Evolutionary conservation across 2,888 invertebrate genomes (phyloP).

Genomic region (Apoda limacodes): DNA sequence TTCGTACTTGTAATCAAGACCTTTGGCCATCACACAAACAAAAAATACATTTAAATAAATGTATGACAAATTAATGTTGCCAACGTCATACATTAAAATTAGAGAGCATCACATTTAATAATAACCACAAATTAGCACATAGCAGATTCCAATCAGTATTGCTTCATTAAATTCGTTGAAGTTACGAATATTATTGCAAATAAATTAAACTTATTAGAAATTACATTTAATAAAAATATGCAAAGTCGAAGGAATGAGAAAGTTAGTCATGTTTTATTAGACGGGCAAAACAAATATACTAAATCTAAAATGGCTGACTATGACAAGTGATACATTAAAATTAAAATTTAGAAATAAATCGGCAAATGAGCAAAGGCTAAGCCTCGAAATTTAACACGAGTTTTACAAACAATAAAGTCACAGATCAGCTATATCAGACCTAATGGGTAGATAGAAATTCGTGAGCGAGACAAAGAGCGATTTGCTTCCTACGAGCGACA

Average conservation of each 20-base stretch:
- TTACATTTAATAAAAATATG: too few relatives aligned
- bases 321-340: conserved; percentile 22
- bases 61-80: conserved; percentile 2
- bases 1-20: too few relatives aligned
- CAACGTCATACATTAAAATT: conserved; percentile 16
- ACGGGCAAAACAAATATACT: conserved; percentile 39
- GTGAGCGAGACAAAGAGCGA: conserved; percentile 46
- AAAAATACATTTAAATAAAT: not conserved
- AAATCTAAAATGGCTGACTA: too few relatives aligned
- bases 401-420: too few relatives aligned
- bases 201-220: too few relatives aligned
- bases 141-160: conserved; percentile 35
- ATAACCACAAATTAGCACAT: not conserved
- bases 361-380: conserved; percentile 22
- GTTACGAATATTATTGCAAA: too few relatives aligned
- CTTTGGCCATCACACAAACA: too few relatives aligned
- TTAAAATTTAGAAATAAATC: conserved; percentile 17
- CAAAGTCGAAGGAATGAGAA: too few relatives aligned
- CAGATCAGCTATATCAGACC: conserved; percentile 4
- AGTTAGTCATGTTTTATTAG: conserved; percentile 60
- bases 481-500: conserved; percentile 47
- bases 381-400: not conserved
- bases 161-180: conserved; percentile 55
- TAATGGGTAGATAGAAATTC: too few relatives aligned
- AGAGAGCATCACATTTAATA: conserved; percentile 26